Base-by-base conservation (phyloP, 2,888 invertebrate species). In the Drosophila parthenogenetica region DNA sequence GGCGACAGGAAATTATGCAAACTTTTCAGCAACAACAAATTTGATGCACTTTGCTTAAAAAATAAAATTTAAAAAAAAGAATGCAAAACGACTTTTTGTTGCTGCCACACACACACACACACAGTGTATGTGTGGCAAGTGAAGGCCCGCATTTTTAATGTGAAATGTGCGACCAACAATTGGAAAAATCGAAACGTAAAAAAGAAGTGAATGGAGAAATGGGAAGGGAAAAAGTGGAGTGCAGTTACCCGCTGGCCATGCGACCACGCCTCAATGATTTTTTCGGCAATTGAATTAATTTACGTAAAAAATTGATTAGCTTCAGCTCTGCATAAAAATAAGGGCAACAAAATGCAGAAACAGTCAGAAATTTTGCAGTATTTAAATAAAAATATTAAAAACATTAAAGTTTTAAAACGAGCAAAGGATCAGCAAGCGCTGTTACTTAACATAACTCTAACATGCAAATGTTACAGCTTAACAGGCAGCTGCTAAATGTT, bases 1-100 rank as follows among this genome's bases (percentile, higher is more conserved):
- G 87, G 89, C 91, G 89, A 91, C 91, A 91, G 91, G 91, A 91
- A 91, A 91, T 91, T 91, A 91, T 91, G 91, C 90, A 91, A 91
- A 91, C 91, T 90, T 91, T 86, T 82, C 84, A 73, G 77, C 70
- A 79, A 39, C 81, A 71, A 63, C 54, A 60, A 49, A 63, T 64
- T 79, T 68, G 72, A 69, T 86, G 76, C 76, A 77, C 66, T 77
- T 81, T 69, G 66, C 71, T 61, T 58, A 8, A 32, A 62, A 63
- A 71, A 60, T 17, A 63, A 42, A 43, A 69, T 32, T 49, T 49
- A 22, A 46, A 22, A 43, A 43, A 42, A 29, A 29, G 19, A 42
- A 69, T 72, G 75, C 69, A 63, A 72, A 74, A 51, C 45, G 39
- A 63, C 42, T 68, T 72, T 69, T 51, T 65, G 61, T 29, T 67